A percentile compares a stretch with the other conserved stretches of the same genome.
Conservation (phyloP, 2,888 invertebrate species). For the Axea sp. region DNA sequence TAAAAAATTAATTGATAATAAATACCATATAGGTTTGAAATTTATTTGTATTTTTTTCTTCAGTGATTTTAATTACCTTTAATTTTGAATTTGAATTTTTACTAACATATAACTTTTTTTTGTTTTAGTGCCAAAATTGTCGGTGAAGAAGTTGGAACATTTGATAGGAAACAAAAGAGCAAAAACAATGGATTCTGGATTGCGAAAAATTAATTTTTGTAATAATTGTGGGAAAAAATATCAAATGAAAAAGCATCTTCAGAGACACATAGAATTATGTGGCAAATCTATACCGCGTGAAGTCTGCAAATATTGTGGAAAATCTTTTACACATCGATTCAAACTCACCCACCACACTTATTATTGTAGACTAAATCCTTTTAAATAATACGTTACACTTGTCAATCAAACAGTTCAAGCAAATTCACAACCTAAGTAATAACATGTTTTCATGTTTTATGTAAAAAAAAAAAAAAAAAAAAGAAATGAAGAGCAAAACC, state of each 20-base stretch:
- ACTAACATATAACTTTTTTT: conserved; percentile 44
- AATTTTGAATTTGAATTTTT: not conserved
- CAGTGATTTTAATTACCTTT: not conserved
- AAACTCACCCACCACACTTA: conserved; percentile 65
- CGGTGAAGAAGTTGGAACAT: conserved; percentile 64
- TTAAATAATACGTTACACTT: not conserved
- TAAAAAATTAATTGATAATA: too few relatives aligned
- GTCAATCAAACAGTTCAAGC: too few relatives aligned
- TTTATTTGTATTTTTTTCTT: too few relatives aligned
- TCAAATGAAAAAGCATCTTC: conserved; percentile 75
- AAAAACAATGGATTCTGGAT: not conserved
- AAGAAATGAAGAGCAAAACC: too few relatives aligned
- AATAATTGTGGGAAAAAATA: conserved; percentile 77
- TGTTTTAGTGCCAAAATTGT: conserved; percentile 65
- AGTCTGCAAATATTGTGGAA: conserved; percentile 70
- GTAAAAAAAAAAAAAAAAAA: too few relatives aligned
- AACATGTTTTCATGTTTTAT: too few relatives aligned
- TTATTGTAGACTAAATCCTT: conserved; percentile 53
- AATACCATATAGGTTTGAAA: too few relatives aligned
- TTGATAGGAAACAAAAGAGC: conserved; percentile 38
- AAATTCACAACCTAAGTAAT: too few relatives aligned
- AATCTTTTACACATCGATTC: conserved; percentile 67
- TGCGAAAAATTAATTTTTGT: conserved; percentile 68
- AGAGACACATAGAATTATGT: conserved; percentile 17
- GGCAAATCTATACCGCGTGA: conserved; percentile 65